A percentile compares a stretch with the other conserved stretches of the same genome.
These are phyloP conservation scores for Cossypha dichroa DNA, from an alignment of 2,797 vertebrate genomes.

Conservation along the genomic window DNA sequence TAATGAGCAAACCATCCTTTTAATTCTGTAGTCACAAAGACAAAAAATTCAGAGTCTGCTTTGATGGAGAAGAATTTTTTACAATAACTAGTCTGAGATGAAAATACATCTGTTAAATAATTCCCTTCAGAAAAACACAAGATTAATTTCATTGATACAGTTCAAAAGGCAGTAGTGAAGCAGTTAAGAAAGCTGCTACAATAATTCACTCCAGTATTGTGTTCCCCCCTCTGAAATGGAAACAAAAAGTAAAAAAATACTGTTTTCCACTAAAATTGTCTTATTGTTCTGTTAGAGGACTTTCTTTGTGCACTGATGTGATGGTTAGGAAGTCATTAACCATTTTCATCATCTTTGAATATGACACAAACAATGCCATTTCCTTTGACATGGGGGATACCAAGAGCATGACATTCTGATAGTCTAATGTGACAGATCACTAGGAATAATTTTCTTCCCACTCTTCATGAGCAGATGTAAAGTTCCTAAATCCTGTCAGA, in stretches of 20 bases:
- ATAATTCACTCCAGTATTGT: not conserved
- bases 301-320: not conserved
- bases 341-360: not conserved
- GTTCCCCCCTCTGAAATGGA: not conserved
- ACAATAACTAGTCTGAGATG: not conserved
- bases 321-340: not conserved
- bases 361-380: not conserved
- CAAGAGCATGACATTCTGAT: not conserved
- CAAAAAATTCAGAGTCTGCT: not conserved
- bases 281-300: not conserved
- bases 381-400: not conserved
- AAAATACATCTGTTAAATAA: not conserved
- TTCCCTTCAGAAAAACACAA: not conserved
- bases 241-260: not conserved
- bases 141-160: not conserved
- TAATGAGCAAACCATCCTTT: not conserved
- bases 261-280: not conserved
- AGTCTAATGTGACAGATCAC: not conserved
- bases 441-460: not conserved
- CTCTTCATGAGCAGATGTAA: not conserved
- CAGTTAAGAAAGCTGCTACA: not conserved
- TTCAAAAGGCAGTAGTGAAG: not conserved
- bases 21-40: not conserved
- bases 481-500: constrained; percentile 10
- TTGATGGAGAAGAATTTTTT: not conserved